phyloP scores from a whole-genome alignment of 2,888 invertebrate genomes.

The Thymelicus acteon region DNA sequence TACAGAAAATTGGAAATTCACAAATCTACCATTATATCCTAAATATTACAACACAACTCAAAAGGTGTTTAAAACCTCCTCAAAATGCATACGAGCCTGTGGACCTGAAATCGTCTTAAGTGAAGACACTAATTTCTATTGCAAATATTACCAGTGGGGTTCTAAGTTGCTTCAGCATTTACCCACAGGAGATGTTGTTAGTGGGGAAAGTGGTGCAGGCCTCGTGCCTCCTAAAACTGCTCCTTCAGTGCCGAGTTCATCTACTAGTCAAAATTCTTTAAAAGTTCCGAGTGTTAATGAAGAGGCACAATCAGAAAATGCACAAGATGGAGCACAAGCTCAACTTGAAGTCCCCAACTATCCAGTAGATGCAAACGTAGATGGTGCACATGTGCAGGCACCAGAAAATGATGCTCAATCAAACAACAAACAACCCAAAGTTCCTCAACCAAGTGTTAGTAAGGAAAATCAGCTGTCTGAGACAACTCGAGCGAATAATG shows the following conservation, averaged over 20 bases:
- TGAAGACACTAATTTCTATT: slow-evolving; percentile 63
- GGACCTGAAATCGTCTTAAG: slow-evolving; percentile 52
- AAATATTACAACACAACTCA: slow-evolving; percentile 53
- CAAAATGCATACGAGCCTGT: slow-evolving; percentile 64
- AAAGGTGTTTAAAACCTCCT: slow-evolving; percentile 51
- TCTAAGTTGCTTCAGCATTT: slow-evolving; percentile 48
- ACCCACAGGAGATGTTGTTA: neutral
- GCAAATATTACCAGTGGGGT: slow-evolving; percentile 75
- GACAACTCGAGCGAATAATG: slow-evolving; percentile 15
- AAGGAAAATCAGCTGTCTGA: slow-evolving; percentile 1
- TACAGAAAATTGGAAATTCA: slow-evolving; percentile 62
- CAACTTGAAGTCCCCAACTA: neutral
- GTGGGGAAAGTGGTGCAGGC: neutral
- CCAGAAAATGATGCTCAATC: neutral
- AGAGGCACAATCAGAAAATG: neutral
- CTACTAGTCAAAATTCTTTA: slow-evolving; percentile 5
- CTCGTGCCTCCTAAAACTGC: neutral
- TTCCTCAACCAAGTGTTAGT: neutral
- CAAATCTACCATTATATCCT: slow-evolving; percentile 50
- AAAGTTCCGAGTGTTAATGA: slow-evolving; percentile 6
- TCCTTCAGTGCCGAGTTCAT: neutral
- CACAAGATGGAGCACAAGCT: neutral
- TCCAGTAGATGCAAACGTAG: neutral
- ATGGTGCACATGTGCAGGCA: neutral
- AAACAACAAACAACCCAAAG: neutral